A percentile compares a stretch with the other conserved stretches of the same genome.
phyloP scores from a whole-genome alignment of 2,113 vertebrate species.

The Actenoides hombroni region DNA sequence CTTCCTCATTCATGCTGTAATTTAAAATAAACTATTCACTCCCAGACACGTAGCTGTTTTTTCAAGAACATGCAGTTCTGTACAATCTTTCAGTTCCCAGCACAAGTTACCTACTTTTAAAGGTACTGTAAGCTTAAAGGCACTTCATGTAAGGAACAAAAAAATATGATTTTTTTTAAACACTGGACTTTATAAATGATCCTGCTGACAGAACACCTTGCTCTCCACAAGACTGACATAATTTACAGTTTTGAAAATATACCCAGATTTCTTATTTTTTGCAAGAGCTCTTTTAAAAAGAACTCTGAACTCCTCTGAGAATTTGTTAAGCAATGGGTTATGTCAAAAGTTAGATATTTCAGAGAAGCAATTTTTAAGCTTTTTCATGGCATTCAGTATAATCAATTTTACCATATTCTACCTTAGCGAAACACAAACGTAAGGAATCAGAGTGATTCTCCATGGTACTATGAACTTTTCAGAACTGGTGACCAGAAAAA shows the following conservation, averaged over 20 bases:
- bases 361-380: neutral
- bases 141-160: neutral
- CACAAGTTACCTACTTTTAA: neutral
- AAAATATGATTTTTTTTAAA: neutral
- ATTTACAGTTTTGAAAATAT: neutral
- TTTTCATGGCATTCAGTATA: neutral
- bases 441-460: neutral
- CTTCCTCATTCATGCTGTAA: neutral
- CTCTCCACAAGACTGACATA: neutral
- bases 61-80: neutral
- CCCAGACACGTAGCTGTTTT: neutral
- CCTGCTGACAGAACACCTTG: neutral
- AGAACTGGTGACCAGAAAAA: neutral
- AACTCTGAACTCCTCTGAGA: neutral
- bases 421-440: neutral
- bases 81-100: neutral
- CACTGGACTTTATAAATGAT: neutral
- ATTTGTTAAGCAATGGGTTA: neutral
- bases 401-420: rapidly evolving
- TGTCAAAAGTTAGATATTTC: neutral
- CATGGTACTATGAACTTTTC: neutral
- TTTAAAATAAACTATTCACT: neutral
- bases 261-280: neutral
- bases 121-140: neutral
- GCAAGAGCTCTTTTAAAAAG: neutral